Evolutionary conservation across 2,797 vertebrate genomes (phyloP), one percentile per base, ranked within the genome.

Genomic region (Linurgus olivaceus): DNA sequence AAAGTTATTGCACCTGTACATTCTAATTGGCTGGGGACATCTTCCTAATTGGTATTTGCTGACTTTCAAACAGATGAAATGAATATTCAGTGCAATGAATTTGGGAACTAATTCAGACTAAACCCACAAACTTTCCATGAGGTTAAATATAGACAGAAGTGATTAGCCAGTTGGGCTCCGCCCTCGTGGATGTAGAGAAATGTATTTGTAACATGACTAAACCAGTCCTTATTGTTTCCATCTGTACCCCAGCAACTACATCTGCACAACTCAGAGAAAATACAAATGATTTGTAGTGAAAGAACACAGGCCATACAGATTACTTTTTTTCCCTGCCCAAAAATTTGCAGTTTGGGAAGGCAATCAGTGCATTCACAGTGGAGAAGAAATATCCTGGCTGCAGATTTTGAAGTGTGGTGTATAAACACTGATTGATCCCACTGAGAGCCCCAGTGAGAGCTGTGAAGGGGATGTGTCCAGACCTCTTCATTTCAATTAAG

Each of bases 1-100:
- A 57, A 92, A 93, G 61, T 75, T 86, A 87, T 40, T 90, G 75
- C 86, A 94, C 90, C 83, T 96, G 80, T 71, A 83, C n/a, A 72
- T 78, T 87, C 94, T 94, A 91, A 90, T 66, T 93, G 85, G 40
- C 55, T 52, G 35, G 68, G 86, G 87, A 71, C 47, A 68, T 42
- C 50, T 74, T 90, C 52, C 42, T 86, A 77, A 83, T n/a, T 79
- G 71, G 75, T 76, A 82, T 95, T 88, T 90, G 44, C 58, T 58
- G 72, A 29, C 16, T 88, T 90, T 88, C 83, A 61, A 79, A 88
- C 28, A 86, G 59, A 90, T 52, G n/a, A 91, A 51, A 90, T 52
- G 33, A 91, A 48, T 93, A 94, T 19, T 81, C 83, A 92, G 42
- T 76, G 52, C 55, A 71, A 72, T 31, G 28, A 87, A 80, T 92